Conservation (phyloP, 2,113 vertebrate genomes). For the Spheniscus mendiculus region DNA sequence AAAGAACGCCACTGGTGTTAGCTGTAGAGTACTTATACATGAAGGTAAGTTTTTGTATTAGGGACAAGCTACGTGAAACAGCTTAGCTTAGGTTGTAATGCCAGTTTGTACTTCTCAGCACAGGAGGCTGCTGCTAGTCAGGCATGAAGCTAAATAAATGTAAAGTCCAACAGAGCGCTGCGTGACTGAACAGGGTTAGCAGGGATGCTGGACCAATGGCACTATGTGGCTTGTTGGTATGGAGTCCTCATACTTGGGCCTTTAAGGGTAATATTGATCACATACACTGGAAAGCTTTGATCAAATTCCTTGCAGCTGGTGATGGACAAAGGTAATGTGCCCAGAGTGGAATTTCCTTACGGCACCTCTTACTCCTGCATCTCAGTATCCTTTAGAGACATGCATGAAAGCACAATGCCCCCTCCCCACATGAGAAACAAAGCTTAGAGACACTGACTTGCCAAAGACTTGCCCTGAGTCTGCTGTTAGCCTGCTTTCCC, state of each 20-base stretch:
- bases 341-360: not conserved
- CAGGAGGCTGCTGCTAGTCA: not conserved
- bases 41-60: not conserved
- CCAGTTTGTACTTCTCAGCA: not conserved
- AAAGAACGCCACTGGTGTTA: not conserved
- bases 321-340: not conserved
- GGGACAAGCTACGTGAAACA: not conserved
- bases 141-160: not conserved
- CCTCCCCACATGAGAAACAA: not conserved
- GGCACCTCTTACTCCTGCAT: not conserved
- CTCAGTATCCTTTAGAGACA: not conserved
- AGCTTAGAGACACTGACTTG: not conserved
- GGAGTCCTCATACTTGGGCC: fast-evolving
- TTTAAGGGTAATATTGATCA: not conserved
- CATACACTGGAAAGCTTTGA: not conserved
- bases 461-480: not conserved
- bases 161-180: not conserved
- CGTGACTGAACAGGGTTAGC: not conserved
- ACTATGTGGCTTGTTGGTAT: not conserved
- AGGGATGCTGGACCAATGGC: not conserved
- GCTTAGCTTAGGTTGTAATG: not conserved
- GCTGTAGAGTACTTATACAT: not conserved
- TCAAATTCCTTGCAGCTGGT: not conserved
- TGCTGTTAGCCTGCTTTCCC: not conserved
- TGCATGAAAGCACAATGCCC: not conserved